A percentile compares a stretch with the other conserved stretches of the same genome.
Evolutionary conservation across 2,113 vertebrate genomes (phyloP).

Genomic region (Smithornis capensis): DNA sequence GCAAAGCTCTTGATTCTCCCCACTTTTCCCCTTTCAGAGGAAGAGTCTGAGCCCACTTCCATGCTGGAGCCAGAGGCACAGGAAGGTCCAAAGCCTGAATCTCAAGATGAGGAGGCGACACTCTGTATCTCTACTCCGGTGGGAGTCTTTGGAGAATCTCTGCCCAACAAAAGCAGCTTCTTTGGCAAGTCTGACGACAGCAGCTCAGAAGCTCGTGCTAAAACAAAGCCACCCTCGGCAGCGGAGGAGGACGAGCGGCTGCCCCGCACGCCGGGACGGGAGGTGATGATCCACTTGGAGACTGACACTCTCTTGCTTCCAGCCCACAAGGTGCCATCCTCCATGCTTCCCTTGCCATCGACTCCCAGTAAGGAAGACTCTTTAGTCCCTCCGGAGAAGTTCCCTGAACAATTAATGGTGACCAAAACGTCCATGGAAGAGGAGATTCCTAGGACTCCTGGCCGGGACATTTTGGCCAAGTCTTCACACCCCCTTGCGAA

Average conservation of each 20-base stretch:
- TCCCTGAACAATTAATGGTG: conserved; percentile 43
- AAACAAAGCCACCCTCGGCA: conserved; percentile 48
- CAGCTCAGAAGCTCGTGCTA: conserved; percentile 67
- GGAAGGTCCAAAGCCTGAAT: conserved; percentile 62
- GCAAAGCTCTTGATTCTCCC: not conserved
- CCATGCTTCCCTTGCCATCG: conserved; percentile 76
- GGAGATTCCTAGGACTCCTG: conserved; percentile 89
- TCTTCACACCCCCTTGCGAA: conserved; percentile 77
- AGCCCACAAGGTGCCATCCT: conserved; percentile 66
- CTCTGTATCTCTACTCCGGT: conserved; percentile 74
- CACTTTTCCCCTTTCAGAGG: conserved; percentile 58
- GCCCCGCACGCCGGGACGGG: conserved; percentile 72
- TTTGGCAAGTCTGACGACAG: conserved; percentile 64
- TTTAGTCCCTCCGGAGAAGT: conserved; percentile 64
- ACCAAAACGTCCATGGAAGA: conserved; percentile 84
- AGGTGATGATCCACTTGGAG: conserved; percentile 67
- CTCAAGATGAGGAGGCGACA: conserved; percentile 55
- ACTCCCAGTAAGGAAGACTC: conserved; percentile 69
- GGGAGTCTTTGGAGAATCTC: conserved; percentile 63
- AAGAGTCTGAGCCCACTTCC: conserved; percentile 36
- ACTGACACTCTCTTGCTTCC: conserved; percentile 50
- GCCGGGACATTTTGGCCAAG: conserved; percentile 83
- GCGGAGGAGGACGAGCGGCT: conserved; percentile 73
- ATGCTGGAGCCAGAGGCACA: conserved; percentile 66
- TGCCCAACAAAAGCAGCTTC: conserved; percentile 41